These are phyloP conservation scores for Lycorma delicatula DNA, from an alignment of 1,140 invertebrate species.

Conservation along the genomic window DNA sequence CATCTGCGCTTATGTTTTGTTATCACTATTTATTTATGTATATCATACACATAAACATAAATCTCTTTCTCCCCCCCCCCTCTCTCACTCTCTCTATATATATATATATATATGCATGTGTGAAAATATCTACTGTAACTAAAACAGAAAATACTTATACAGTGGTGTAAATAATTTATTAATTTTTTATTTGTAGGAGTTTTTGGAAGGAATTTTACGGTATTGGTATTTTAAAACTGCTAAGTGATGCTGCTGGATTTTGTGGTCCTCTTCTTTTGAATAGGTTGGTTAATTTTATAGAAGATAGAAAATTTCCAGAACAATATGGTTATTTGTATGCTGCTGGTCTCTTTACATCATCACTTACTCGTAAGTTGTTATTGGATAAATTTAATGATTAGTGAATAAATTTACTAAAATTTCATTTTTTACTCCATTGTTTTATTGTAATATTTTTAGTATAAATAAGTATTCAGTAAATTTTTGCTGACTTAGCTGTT, in stretches of 20 bases:
- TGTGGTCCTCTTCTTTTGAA: slow-evolving; percentile 82
- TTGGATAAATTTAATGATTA: background rate
- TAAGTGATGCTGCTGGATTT: slow-evolving; percentile 76
- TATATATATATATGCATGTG: no score
- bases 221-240: slow-evolving; percentile 78
- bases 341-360: slow-evolving; percentile 53
- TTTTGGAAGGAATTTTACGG: slow-evolving; percentile 84
- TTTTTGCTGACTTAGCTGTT: no score
- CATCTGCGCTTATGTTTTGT: no score
- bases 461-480: no score
- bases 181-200: slow-evolving; percentile 36
- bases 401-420: no score
- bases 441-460: no score
- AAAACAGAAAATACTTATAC: background rate
- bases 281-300: slow-evolving; percentile 69
- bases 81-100: no score
- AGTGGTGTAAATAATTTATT: background rate
- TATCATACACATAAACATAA: no score
- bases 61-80: no score
- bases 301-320: slow-evolving; percentile 56
- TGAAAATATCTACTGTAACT: no score
- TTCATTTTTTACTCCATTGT: no score
- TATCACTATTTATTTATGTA: no score
- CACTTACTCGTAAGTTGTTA: slow-evolving; percentile 49
- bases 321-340: slow-evolving; percentile 74